Conservation (phyloP, 2,888 invertebrate species). For the Ferrisia virgata region DNA sequence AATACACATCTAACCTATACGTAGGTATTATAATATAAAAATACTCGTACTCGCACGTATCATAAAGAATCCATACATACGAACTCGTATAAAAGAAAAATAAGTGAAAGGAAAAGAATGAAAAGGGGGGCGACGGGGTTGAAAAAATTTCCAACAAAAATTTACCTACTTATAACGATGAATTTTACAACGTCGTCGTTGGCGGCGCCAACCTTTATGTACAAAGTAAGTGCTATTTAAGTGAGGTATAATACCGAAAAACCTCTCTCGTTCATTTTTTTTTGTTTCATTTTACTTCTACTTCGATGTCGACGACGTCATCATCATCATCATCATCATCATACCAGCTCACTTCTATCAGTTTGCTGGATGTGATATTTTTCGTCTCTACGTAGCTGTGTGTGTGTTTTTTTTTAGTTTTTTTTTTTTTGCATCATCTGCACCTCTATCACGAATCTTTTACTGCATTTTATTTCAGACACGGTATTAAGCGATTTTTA, state of each 20-base stretch:
- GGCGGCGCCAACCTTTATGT: background rate
- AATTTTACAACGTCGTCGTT: background rate
- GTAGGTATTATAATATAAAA: background rate
- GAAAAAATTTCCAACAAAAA: background rate
- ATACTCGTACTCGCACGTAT: background rate
- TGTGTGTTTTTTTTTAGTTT: too few relatives aligned
- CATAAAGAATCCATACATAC: background rate
- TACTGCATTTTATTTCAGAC: background rate
- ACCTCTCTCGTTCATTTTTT: background rate
- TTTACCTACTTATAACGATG: background rate
- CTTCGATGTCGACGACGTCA: too few relatives aligned
- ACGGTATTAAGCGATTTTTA: background rate
- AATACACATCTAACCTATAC: too few relatives aligned
- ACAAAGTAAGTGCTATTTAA: slow-evolving; percentile 14
- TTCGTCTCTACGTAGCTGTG: background rate
- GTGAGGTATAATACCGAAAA: background rate
- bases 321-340: background rate
- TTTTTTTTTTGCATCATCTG: too few relatives aligned
- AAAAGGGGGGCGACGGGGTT: too few relatives aligned
- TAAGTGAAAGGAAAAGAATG: too few relatives aligned
- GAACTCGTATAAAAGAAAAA: too few relatives aligned
- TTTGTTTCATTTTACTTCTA: too few relatives aligned
- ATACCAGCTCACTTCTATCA: background rate
- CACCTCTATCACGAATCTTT: background rate
- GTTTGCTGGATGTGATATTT: background rate